Conservation (phyloP, 2,888 invertebrate species). For the Limnephilus rhombicus region DNA sequence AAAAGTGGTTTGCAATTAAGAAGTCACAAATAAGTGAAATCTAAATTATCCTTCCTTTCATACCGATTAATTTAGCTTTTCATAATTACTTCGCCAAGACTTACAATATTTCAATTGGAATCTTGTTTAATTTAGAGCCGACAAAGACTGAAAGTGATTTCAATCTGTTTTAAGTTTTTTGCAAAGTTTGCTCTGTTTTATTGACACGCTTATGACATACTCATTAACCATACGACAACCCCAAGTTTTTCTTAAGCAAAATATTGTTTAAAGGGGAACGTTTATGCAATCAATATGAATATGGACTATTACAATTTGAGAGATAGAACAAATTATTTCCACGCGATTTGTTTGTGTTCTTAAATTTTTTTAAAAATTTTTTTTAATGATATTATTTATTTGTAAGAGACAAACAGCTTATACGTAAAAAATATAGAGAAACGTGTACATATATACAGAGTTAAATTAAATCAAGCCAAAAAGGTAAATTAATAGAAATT, state of each 20-base stretch:
- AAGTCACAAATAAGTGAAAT: neutral
- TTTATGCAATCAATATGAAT: neutral
- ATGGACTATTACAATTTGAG: neutral
- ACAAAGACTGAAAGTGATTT: neutral
- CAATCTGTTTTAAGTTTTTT: neutral
- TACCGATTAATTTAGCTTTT: neutral
- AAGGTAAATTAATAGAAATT: too few species aligned
- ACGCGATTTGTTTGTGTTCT: neutral
- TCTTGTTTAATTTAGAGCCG: neutral
- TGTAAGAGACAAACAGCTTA: too few species aligned
- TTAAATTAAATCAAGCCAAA: too few species aligned
- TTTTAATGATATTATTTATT: too few species aligned
- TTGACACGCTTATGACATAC: neutral
- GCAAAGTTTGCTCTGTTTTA: too few species aligned
- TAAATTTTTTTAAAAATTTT: too few species aligned
- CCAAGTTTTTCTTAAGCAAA: neutral
- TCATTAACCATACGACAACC: neutral
- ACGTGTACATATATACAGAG: too few species aligned
- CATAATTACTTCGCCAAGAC: neutral
- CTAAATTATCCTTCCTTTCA: neutral
- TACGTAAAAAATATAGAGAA: too few species aligned
- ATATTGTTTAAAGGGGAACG: too few species aligned
- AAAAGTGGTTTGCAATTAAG: neutral
- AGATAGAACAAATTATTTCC: neutral
- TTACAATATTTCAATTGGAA: neutral